phyloP scores from a whole-genome alignment of 2,113 vertebrate species.

The Pavo muticus region DNA sequence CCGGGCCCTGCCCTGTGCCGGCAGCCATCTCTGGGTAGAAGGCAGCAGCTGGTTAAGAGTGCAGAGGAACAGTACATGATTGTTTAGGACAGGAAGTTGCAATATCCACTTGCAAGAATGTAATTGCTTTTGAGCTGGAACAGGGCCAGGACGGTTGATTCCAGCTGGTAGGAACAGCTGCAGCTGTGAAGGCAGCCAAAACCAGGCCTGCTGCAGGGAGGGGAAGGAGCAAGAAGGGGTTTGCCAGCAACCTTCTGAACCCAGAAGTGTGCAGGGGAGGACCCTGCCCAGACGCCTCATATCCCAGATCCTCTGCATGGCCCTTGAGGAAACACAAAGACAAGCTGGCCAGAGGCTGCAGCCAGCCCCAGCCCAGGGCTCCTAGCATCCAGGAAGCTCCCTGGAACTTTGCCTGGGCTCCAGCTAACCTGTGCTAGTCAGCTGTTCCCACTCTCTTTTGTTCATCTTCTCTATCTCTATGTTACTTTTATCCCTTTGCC shows the following conservation, averaged over 20 bases:
- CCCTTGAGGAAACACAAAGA: neutral
- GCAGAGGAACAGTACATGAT: slow-evolving; percentile 57
- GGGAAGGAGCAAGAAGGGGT: neutral
- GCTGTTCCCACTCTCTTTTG: neutral
- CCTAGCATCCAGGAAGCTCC: neutral
- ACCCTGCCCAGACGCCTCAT: neutral
- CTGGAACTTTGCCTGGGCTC: neutral
- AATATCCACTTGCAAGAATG: slow-evolving; percentile 74
- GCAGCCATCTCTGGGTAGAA: slow-evolving; percentile 5
- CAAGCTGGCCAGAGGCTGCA: neutral
- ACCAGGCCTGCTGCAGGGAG: neutral
- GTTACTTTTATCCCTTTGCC: neutral
- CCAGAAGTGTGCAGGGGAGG: slow-evolving; percentile 41
- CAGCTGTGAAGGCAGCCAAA: slow-evolving; percentile 48
- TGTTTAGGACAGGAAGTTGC: slow-evolving; percentile 74
- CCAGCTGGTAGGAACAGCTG: slow-evolving; percentile 74
- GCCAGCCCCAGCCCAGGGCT: neutral
- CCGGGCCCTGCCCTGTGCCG: neutral
- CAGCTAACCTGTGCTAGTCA: neutral
- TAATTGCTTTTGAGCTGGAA: slow-evolving; percentile 68
- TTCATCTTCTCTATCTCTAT: neutral
- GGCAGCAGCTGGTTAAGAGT: slow-evolving; percentile 65
- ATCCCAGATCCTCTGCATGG: neutral
- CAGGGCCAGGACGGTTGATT: slow-evolving; percentile 61
- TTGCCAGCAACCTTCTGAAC: slow-evolving; percentile 71